A percentile compares a stretch with the other conserved stretches of the same genome.
These are phyloP conservation scores for Eulemur coronatus DNA, from an alignment of 2,797 vertebrate genomes.

Conservation along the genomic window DNA sequence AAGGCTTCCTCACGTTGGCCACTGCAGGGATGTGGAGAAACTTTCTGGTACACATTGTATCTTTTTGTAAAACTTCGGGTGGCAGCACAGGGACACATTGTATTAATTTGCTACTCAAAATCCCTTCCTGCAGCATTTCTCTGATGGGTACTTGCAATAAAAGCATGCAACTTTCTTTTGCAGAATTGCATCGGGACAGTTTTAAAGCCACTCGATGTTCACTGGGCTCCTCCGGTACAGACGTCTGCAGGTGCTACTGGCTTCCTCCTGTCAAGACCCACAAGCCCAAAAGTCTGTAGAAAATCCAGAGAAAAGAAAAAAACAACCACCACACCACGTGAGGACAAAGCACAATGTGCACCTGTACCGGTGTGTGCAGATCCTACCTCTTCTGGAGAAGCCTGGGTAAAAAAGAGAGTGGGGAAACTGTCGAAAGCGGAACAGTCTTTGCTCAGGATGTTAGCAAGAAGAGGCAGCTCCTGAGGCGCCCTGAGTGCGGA, in stretches of 20 bases:
- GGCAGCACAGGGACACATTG: accelerated
- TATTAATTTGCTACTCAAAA: neutral
- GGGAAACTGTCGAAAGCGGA: too few relatives aligned
- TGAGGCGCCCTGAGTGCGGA: accelerated
- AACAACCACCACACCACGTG: too few relatives aligned
- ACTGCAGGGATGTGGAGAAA: neutral
- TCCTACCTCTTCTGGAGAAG: neutral
- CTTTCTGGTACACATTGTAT: accelerated
- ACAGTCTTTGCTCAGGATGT: accelerated
- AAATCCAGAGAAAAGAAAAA: neutral
- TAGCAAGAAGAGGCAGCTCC: too few relatives aligned
- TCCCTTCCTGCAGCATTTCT: neutral
- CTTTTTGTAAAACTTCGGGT: neutral
- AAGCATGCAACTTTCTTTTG: neutral
- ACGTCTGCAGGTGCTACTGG: neutral
- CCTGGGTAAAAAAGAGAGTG: neutral
- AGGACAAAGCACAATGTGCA: too few relatives aligned
- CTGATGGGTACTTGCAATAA: accelerated
- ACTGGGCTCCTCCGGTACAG: too few relatives aligned
- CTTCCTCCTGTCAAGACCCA: neutral
- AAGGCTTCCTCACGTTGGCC: neutral
- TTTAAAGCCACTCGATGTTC: neutral
- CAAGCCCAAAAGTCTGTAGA: neutral
- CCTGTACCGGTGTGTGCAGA: neutral
- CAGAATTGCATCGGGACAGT: too few relatives aligned